Conservation (phyloP, 1,140 invertebrate genomes). For the Macrosteles quadrilineatus region DNA sequence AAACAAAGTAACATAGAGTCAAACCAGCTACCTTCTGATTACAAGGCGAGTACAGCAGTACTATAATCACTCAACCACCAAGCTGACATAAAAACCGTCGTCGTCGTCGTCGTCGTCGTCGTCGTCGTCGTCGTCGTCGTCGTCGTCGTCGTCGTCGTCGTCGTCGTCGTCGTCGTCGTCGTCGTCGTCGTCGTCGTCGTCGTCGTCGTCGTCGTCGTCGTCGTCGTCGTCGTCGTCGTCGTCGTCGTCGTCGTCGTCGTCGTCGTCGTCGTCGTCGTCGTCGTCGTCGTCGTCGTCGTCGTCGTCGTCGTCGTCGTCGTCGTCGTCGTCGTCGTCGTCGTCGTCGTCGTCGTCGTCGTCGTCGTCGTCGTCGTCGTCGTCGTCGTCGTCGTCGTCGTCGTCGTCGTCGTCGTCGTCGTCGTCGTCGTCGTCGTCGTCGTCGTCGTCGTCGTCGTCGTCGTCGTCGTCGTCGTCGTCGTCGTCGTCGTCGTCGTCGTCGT, state of each 20-base stretch:
- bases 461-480: slow-evolving; percentile 6
- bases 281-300: background rate
- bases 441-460: background rate
- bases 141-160: background rate
- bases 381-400: background rate
- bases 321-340: background rate
- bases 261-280: background rate
- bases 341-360: background rate
- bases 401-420: slow-evolving; percentile 14
- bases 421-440: slow-evolving; percentile 1
- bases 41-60: too few species aligned
- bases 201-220: background rate
- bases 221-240: background rate
- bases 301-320: background rate
- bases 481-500: slow-evolving; percentile 6
- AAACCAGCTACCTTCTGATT: too few species aligned
- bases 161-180: background rate
- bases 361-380: background rate
- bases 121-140: background rate
- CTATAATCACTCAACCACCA: too few species aligned
- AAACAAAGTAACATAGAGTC: too few species aligned
- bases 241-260: background rate
- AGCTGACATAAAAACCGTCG: too few species aligned
- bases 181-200: background rate
- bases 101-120: background rate